A percentile compares a stretch with the other conserved stretches of the same genome.
Conservation (phyloP, 2,888 invertebrate genomes). For the Bhutanitis thaidina region DNA sequence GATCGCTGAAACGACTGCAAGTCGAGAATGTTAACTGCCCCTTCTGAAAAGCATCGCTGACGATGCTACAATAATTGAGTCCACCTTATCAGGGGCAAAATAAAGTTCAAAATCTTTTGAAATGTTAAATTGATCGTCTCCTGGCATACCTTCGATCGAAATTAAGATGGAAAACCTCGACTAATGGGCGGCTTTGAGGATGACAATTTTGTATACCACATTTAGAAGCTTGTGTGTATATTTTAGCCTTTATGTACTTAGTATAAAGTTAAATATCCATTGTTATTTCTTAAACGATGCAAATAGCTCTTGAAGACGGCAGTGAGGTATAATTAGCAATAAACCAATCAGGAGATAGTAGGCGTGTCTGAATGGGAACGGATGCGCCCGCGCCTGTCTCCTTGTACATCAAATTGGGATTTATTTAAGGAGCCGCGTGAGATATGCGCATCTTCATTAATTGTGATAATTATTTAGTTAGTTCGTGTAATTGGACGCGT, state of each 20-base stretch:
- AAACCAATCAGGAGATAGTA: conserved; percentile 58
- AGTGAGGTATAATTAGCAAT: conserved; percentile 69
- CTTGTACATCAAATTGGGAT: conserved; percentile 59
- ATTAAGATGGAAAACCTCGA: conserved; percentile 70
- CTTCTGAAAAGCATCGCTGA: conserved; percentile 60
- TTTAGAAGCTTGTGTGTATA: conserved; percentile 28
- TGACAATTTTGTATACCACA: conserved; percentile 63
- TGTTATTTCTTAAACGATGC: conserved; percentile 59
- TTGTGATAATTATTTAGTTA: conserved; percentile 78
- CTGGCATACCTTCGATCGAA: conserved; percentile 53
- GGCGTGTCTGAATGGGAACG: conserved; percentile 48
- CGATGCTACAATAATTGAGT: conserved; percentile 23
- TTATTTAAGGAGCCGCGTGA: conserved; percentile 65
- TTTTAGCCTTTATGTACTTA: conserved; percentile 16
- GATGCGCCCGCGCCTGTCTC: conserved; percentile 49
- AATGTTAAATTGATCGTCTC: conserved; percentile 30
- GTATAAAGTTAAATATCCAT: conserved; percentile 31
- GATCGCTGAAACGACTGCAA: conserved; percentile 57
- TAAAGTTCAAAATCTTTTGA: conserved; percentile 40
- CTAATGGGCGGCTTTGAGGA: conserved; percentile 75
- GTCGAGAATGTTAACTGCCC: conserved; percentile 65
- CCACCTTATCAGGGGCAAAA: conserved; percentile 23
- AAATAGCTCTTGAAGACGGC: conserved; percentile 64
- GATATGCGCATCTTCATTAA: conserved; percentile 67
- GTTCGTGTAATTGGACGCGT: conserved; percentile 69